Evolutionary conservation across 2,113 vertebrate species (phyloP).

Genomic region (Pelobates fuscus): DNA sequence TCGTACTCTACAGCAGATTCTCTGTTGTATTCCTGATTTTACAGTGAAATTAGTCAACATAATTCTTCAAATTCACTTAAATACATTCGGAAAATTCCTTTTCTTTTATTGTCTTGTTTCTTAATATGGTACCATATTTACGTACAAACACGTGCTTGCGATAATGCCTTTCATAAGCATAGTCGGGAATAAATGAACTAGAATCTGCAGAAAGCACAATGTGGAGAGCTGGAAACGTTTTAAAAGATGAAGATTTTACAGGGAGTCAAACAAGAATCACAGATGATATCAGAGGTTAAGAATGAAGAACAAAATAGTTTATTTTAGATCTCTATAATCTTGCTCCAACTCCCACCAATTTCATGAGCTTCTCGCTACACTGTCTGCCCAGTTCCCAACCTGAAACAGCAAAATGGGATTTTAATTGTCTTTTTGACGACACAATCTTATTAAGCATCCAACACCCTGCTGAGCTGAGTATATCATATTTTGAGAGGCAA

Average conservation of each 20-base stretch:
- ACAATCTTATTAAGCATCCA: not conserved
- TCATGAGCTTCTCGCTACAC: constrained; percentile 5
- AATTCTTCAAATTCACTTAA: too few relatives aligned
- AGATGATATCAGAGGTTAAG: constrained; percentile 48
- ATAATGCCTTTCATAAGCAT: too few relatives aligned
- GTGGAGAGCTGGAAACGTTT: constrained; percentile 27
- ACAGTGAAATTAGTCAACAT: too few relatives aligned
- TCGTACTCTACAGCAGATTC: too few relatives aligned
- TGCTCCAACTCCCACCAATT: constrained; percentile 14
- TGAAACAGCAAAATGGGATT: too few relatives aligned
- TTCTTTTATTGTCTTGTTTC: too few relatives aligned
- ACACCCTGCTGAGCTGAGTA: not conserved
- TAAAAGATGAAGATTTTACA: constrained; percentile 19
- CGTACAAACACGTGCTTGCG: too few relatives aligned
- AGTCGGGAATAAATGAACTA: too few relatives aligned
- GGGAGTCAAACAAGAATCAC: constrained; percentile 38
- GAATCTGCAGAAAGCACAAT: not conserved
- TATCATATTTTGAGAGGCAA: too few relatives aligned
- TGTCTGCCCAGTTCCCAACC: not conserved
- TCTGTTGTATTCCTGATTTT: too few relatives aligned
- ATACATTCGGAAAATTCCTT: too few relatives aligned
- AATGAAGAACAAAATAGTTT: constrained; percentile 20
- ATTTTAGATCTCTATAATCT: constrained; percentile 14
- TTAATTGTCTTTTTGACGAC: not conserved
- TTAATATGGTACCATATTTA: too few relatives aligned